These are phyloP conservation scores for Brienomyrus brachyistius DNA, from an alignment of 2,113 vertebrate genomes.

Conservation along the genomic window DNA sequence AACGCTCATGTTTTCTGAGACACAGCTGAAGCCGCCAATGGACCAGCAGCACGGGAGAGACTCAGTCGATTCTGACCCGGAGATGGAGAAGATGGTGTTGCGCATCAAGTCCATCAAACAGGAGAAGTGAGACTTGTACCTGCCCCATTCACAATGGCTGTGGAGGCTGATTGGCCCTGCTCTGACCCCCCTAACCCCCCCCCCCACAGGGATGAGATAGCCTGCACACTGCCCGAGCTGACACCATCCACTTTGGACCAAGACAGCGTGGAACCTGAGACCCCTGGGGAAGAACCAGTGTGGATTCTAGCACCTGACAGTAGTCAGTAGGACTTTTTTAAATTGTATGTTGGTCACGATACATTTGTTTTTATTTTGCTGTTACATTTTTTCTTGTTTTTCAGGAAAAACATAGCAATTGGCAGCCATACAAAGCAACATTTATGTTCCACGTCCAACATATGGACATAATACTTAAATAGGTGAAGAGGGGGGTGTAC, in stretches of 20 bases:
- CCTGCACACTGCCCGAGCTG: slow-evolving; percentile 76
- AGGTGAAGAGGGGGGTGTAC: not conserved
- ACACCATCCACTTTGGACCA: slow-evolving; percentile 39
- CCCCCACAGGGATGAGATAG: slow-evolving; percentile 71
- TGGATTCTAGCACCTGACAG: not conserved
- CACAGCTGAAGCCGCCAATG: slow-evolving; percentile 22
- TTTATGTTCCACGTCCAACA: not conserved
- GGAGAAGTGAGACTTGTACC: slow-evolving; percentile 67
- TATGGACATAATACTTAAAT: not conserved
- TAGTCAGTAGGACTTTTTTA: not conserved
- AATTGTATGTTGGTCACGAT: not conserved
- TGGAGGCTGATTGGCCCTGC: not conserved
- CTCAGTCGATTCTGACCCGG: slow-evolving; percentile 42
- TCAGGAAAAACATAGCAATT: not conserved
- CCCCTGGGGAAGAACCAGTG: slow-evolving; percentile 19
- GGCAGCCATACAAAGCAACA: not conserved
- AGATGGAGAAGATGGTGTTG: slow-evolving; percentile 65
- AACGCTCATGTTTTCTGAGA: not conserved
- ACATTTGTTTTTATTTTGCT: not conserved
- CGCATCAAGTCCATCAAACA: slow-evolving; percentile 85
- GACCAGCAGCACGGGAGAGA: slow-evolving; percentile 43
- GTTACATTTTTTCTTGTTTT: not conserved
- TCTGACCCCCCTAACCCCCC: fast-evolving
- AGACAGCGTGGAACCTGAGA: slow-evolving; percentile 8
- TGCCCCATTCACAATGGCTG: not conserved